Evolutionary conservation across 1,140 invertebrate species (phyloP), one percentile per base, ranked within the genome.

Genomic region (Drosophila suzukii): DNA sequence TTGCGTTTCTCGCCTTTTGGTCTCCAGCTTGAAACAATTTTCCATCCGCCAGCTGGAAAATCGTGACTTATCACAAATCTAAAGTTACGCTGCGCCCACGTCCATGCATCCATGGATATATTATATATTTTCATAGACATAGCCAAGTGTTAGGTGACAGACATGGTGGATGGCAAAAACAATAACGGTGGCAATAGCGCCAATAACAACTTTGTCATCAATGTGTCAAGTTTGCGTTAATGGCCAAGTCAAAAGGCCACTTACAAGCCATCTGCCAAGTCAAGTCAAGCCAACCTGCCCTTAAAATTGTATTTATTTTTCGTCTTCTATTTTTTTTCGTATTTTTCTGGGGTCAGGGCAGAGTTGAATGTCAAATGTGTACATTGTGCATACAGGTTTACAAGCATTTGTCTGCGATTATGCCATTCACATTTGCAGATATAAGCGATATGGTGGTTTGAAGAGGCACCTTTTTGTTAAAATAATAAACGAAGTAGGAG

Each of bases 61-160:
- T 81, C 84, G 84, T 89, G 84, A 89, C 84, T 90, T 81, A 89
- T 89, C 84, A 89, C 84, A 84, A 89, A 89, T 89, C 84, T 71
- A 65, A 51, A 46, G 30, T 55, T 49, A 50, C 57, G 67, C 44
- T 34, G 43, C 39, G 20, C 51, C 41, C 41, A 44, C 15, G 30
- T 50, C 43, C 15, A 44, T 46, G 20, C 36, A 38, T 17, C 20
- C 13, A 58, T n/a, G 6, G 4, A 43, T 6, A 15, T 43, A 8
- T 4, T 17, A 11, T 11, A 44, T 44, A 20, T 53, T 57, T 36
- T 49, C 50, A 27, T 20, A 34, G 44, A 62, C 51, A 46, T 72
- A 46, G 49, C 54, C 77, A 58, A 73, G 79, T 75, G 75, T 75
- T 65, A 24, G 38, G 66, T 71, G 78, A 67, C 61, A 65, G 60